A percentile compares a stretch with the other conserved stretches of the same genome.
Conservation (phyloP, 2,888 invertebrate species). For the Zeuzera pyrina region DNA sequence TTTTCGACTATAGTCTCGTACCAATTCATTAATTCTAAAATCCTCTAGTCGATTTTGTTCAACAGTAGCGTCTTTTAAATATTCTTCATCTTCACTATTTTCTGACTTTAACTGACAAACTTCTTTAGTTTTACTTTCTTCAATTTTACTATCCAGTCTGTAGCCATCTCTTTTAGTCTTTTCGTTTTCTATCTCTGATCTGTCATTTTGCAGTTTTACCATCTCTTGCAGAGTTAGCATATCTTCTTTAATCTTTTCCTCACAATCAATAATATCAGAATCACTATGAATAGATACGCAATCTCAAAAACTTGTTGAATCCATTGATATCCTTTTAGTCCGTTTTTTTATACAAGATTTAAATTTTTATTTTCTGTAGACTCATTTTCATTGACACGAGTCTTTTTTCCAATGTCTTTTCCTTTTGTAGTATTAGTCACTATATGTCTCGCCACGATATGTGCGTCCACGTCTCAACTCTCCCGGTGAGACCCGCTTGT, state of each 20-base stretch:
- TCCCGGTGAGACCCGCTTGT: too few relatives aligned
- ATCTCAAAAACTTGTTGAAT: slow-evolving; percentile 8
- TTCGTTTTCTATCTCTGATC: not conserved
- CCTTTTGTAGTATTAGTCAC: too few relatives aligned
- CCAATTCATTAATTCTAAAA: slow-evolving; percentile 6
- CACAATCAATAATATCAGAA: slow-evolving; percentile 3
- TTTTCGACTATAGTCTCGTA: slow-evolving; percentile 5
- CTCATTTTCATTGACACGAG: slow-evolving; percentile 6
- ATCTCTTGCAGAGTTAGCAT: slow-evolving; percentile 6
- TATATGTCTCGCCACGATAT: too few relatives aligned
- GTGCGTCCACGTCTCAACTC: too few relatives aligned
- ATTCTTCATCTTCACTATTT: slow-evolving; percentile 1
- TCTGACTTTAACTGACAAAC: slow-evolving; percentile 6
- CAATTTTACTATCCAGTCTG: slow-evolving; percentile 4
- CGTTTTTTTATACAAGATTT: slow-evolving; percentile 2
- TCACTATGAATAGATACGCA: slow-evolving; percentile 11
- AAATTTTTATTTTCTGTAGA: slow-evolving; percentile 5
- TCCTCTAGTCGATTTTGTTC: not conserved
- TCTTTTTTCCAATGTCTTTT: slow-evolving; percentile 12
- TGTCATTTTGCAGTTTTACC: slow-evolving; percentile 6
- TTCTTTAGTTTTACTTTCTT: slow-evolving; percentile 5
- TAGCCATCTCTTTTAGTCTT: slow-evolving; percentile 2
- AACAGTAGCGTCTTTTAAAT: not conserved
- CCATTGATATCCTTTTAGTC: slow-evolving; percentile 5
- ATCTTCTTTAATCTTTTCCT: not conserved